phyloP scores from a whole-genome alignment of 2,888 invertebrate genomes.

The Matsumyia berberina region DNA sequence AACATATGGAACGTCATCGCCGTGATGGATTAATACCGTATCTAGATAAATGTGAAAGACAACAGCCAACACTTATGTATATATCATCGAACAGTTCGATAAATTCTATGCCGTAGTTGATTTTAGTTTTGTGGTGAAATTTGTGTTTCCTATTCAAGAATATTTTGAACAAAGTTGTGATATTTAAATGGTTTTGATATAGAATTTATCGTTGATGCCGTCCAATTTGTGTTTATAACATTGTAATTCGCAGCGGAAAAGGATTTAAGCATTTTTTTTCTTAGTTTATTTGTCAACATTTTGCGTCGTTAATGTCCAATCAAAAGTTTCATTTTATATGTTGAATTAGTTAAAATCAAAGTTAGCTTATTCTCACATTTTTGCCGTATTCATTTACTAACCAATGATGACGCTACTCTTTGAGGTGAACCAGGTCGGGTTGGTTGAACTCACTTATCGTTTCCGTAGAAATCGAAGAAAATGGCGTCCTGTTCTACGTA shows the following conservation, averaged over 20 bases:
- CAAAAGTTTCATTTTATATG: too few relatives aligned
- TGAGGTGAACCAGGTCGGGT: too few relatives aligned
- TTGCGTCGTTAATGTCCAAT: too few relatives aligned
- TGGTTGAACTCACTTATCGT: too few relatives aligned
- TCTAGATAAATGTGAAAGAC: constrained; percentile 33
- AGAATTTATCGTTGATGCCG: constrained; percentile 17
- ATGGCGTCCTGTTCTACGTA: too few relatives aligned
- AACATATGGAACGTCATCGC: constrained; percentile 78
- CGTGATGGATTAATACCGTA: constrained; percentile 61
- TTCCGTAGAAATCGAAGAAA: too few relatives aligned
- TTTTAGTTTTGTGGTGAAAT: constrained; percentile 12
- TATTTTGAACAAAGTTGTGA: constrained; percentile 35
- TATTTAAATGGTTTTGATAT: constrained; percentile 29
- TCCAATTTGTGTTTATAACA: constrained; percentile 21
- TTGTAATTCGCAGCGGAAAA: neutral
- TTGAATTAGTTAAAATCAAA: too few relatives aligned
- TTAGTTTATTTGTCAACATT: too few relatives aligned
- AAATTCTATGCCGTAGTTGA: constrained; percentile 3
- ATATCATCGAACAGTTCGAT: constrained; percentile 12
- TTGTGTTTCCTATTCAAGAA: constrained; percentile 42
- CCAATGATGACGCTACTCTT: too few relatives aligned
- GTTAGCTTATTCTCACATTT: too few relatives aligned
- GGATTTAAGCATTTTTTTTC: constrained; percentile 2
- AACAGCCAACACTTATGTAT: constrained; percentile 6
- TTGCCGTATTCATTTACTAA: too few relatives aligned